Evolutionary conservation across 2,888 invertebrate species (phyloP), one percentile per base, ranked within the genome.

Genomic region (Phortica okadai): DNA sequence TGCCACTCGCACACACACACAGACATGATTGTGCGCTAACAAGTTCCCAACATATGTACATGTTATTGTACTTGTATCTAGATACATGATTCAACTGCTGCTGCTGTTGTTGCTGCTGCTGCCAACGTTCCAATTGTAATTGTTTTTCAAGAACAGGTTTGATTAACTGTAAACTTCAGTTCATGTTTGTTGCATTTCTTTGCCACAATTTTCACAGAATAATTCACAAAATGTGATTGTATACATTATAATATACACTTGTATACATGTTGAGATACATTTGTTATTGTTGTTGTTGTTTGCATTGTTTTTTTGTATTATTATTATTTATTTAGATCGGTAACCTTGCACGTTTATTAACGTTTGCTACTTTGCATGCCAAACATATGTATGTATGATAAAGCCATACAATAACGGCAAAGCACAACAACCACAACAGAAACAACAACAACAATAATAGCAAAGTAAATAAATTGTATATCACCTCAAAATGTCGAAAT

Each of bases 101-200:
- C 4, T 66, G 16, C 14, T 42, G 11, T 41, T 42, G 11, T 41
- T 5, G 14, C 14, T 21, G 25, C 10, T 16, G 59, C 16, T 21
- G 10, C 59, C 10, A 42, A 11, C 14, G 66, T 66, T 42, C 66
- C 66, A 66, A 66, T 42, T 66, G 44, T 66, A 66, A 66, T 66
- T 66, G 66, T 66, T 66, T 66, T 66, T 66, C 66, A 66, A 44
- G 44, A 66, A 66, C 66, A 66, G 66, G 66, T 66, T 66, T 66
- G 66, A 66, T 66, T 42, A 66, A 66, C 66, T 66, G 66, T 66
- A 66, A 66, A 66, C 16, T 59, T 21, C 59, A 59, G 59, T 59
- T 16, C 21, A n/a, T 41, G 10, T 14, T 66, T 66, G 42, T 42
- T 44, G 42, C 33, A 42, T 66, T 42, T 66, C 6, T 66, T 42